Percentiles rank a stretch among this genome's conserved stretches.
These are phyloP conservation scores for Junonia oenone DNA, from an alignment of 2,888 invertebrate genomes.

Conservation along the genomic window DNA sequence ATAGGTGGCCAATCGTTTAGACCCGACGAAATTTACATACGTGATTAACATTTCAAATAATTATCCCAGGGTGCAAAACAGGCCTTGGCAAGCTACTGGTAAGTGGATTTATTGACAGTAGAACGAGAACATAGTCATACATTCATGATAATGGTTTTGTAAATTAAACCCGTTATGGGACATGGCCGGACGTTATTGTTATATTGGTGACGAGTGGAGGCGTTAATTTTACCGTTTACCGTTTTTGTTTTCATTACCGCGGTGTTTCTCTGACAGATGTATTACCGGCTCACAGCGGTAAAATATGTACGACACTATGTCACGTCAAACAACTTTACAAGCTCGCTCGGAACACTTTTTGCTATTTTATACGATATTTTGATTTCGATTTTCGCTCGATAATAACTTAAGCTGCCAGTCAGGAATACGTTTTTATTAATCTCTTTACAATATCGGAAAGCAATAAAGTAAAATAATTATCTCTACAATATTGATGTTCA, in stretches of 20 bases:
- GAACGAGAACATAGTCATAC: conserved; percentile 43
- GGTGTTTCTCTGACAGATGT: conserved; percentile 35
- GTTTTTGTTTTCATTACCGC: conserved; percentile 46
- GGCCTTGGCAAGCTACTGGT: conserved; percentile 40
- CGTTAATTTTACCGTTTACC: conserved; percentile 43
- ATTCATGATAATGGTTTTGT: conserved; percentile 51
- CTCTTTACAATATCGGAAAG: neutral
- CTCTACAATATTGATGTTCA: neutral
- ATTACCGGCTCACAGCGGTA: conserved; percentile 4
- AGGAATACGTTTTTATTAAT: neutral
- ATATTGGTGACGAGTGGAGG: conserved; percentile 35
- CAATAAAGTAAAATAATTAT: neutral
- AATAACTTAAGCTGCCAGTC: neutral
- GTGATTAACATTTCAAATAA: conserved; percentile 43
- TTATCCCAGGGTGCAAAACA: conserved; percentile 34
- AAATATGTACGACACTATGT: conserved; percentile 8
- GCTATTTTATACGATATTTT: neutral
- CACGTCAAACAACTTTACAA: neutral
- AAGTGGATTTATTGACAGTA: conserved; percentile 51
- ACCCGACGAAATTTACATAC: conserved; percentile 55
- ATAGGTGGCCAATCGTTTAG: conserved; percentile 56
- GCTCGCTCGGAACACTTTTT: neutral
- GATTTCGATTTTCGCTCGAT: neutral
- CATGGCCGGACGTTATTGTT: conserved; percentile 43
- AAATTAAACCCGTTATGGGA: conserved; percentile 50